These are phyloP conservation scores for Euleptes europaea DNA, from an alignment of 2,113 vertebrate genomes.

Conservation along the genomic window DNA sequence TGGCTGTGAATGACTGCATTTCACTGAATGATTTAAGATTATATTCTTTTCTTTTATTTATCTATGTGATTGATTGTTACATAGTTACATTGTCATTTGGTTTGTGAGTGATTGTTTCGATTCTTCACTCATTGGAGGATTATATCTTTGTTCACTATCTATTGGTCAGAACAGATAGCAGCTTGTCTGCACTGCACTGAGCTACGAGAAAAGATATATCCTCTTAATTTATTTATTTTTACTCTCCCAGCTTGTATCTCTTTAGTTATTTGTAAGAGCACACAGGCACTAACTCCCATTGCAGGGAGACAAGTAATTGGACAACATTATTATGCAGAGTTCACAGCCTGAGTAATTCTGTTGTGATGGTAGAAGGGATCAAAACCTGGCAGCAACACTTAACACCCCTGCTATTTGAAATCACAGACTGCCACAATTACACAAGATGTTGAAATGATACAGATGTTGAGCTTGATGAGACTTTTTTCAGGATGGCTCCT, in stretches of 20 bases:
- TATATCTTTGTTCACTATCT: neutral
- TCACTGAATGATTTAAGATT: neutral
- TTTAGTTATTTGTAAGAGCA: neutral
- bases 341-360: neutral
- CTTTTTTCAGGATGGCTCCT: too few species aligned
- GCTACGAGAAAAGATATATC: neutral
- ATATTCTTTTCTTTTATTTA: neutral
- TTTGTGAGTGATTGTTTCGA: neutral
- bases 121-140: neutral
- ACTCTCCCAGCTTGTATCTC: too few species aligned
- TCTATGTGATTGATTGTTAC: neutral
- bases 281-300: neutral
- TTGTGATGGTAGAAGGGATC: neutral
- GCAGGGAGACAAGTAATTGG: neutral
- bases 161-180: neutral
- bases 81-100: neutral
- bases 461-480: too few species aligned
- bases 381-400: neutral
- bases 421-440: too few species aligned
- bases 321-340: neutral
- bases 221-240: neutral
- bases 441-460: too few species aligned
- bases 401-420: neutral
- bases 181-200: neutral
- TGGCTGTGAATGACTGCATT: neutral